These are phyloP conservation scores for Drosophila auraria DNA, from an alignment of 1,140 invertebrate genomes.

Conservation along the genomic window DNA sequence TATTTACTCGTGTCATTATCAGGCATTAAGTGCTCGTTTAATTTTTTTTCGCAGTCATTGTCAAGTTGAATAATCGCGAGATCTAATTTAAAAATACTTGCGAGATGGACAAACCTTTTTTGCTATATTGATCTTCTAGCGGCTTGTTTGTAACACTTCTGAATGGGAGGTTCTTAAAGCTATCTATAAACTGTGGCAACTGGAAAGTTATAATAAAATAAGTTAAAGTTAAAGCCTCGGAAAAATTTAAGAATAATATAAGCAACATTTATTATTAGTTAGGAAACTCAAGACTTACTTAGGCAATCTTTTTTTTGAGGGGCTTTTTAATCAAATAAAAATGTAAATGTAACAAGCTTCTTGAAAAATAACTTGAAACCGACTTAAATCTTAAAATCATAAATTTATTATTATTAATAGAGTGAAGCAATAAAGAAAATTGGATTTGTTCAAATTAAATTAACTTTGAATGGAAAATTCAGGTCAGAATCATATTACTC, in stretches of 20 bases:
- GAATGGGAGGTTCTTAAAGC: not conserved
- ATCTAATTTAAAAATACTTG: slow-evolving; percentile 11
- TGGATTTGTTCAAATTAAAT: too few relatives aligned
- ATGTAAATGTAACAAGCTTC: not conserved
- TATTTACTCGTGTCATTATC: slow-evolving; percentile 37
- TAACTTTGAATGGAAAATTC: too few relatives aligned
- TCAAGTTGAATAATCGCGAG: slow-evolving; percentile 35
- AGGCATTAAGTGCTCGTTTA: slow-evolving; percentile 39
- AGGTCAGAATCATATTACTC: too few relatives aligned
- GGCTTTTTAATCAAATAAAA: too few relatives aligned
- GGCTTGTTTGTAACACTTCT: not conserved
- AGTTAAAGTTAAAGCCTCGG: not conserved
- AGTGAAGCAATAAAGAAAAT: too few relatives aligned
- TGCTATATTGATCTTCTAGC: slow-evolving; percentile 2
- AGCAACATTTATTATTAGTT: too few relatives aligned
- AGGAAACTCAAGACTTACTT: too few relatives aligned
- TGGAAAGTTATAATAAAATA: not conserved
- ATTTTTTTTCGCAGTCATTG: slow-evolving; percentile 15
- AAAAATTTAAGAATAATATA: not conserved
- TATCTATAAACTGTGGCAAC: not conserved
- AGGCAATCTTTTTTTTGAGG: too few relatives aligned
- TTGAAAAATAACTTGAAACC: not conserved
- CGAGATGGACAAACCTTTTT: slow-evolving; percentile 6
- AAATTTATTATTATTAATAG: too few relatives aligned
- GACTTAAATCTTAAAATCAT: not conserved